Conservation (phyloP, 2,113 vertebrate genomes). For the Gila orcuttii region DNA sequence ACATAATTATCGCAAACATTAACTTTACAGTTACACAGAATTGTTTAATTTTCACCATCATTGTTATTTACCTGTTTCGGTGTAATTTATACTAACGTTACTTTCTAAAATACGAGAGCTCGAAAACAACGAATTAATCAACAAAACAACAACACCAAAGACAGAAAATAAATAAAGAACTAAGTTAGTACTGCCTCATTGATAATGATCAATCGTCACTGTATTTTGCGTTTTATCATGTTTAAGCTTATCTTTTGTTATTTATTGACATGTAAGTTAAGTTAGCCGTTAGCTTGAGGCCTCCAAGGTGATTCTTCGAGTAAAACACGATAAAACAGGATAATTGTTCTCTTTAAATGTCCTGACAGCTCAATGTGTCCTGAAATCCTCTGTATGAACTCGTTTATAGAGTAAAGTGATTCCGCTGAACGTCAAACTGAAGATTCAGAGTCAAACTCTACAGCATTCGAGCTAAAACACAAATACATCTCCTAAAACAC, state of each 20-base stretch:
- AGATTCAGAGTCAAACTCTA: not conserved
- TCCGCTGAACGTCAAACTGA: not conserved
- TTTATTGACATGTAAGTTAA: not conserved
- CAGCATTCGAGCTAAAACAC: not conserved
- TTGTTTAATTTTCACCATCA: not conserved
- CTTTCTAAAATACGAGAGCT: not conserved
- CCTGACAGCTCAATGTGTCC: not conserved
- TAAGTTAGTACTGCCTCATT: not conserved
- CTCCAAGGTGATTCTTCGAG: not conserved
- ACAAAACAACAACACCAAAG: not conserved
- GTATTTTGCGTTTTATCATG: not conserved
- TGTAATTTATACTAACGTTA: not conserved
- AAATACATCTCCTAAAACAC: not conserved
- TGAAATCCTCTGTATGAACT: rapidly evolving
- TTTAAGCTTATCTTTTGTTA: not conserved
- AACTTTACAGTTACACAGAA: not conserved
- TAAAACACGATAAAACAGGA: no score
- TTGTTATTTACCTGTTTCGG: not conserved
- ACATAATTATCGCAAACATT: not conserved
- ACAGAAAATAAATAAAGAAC: not conserved
- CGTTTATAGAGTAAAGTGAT: not conserved
- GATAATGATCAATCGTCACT: not conserved
- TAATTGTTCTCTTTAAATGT: no score
- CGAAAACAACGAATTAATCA: not conserved
- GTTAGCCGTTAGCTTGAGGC: not conserved